These are phyloP conservation scores for Geotrypetes seraphini DNA, from an alignment of 2,797 vertebrate species.

Conservation along the genomic window DNA sequence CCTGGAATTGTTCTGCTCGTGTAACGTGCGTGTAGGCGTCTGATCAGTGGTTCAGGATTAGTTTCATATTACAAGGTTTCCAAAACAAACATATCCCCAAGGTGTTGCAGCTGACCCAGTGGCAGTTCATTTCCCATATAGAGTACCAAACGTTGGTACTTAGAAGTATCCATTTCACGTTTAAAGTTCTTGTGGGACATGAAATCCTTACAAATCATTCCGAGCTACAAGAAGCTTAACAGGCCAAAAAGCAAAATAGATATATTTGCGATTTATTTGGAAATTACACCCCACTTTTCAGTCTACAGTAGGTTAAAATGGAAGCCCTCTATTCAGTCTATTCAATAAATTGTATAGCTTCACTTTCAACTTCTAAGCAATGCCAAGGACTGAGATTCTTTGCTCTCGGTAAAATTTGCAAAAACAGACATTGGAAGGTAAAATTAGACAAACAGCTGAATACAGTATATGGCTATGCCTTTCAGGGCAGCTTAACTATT, in stretches of 20 bases:
- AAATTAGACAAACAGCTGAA: slow-evolving; percentile 38
- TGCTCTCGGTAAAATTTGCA: slow-evolving; percentile 41
- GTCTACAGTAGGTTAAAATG: slow-evolving; percentile 9
- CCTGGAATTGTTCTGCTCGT: too few relatives aligned
- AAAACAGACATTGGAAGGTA: slow-evolving; percentile 29
- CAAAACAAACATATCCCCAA: too few relatives aligned
- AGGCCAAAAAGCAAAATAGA: slow-evolving; percentile 7
- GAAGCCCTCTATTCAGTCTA: slow-evolving; percentile 16
- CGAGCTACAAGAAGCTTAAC: slow-evolving; percentile 10
- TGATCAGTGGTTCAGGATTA: too few relatives aligned
- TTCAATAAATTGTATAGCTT: slow-evolving; percentile 2
- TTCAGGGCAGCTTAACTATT: too few relatives aligned
- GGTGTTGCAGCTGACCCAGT: too few relatives aligned
- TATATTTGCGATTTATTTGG: too few relatives aligned
- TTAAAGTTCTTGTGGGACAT: too few relatives aligned
- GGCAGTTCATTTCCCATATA: too few relatives aligned
- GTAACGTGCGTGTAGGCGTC: too few relatives aligned
- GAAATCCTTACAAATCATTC: neutral
- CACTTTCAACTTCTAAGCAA: slow-evolving; percentile 3
- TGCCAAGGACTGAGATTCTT: slow-evolving; percentile 18
- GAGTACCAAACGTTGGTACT: too few relatives aligned
- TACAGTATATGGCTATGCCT: slow-evolving; percentile 24
- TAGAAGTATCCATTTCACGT: too few relatives aligned
- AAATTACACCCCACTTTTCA: slow-evolving; percentile 3
- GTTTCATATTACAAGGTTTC: too few relatives aligned